phyloP scores from a whole-genome alignment of 2,797 vertebrate species.

The Paratrypauchen microcephalus region DNA sequence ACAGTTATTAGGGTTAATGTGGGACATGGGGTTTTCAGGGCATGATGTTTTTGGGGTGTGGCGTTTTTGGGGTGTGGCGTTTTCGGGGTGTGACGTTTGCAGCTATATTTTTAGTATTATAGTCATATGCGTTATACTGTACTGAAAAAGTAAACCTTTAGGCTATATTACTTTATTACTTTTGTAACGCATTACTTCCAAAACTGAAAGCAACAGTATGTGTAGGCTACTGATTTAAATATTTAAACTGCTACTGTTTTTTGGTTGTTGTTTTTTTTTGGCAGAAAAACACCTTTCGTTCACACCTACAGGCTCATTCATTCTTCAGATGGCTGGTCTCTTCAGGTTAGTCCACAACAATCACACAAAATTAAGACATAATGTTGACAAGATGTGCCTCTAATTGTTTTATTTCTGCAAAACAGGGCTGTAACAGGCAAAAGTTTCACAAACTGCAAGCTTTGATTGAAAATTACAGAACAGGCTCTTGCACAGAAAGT shows the following conservation, averaged over 20 bases:
- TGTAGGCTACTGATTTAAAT: not conserved
- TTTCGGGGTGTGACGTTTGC: too few relatives aligned
- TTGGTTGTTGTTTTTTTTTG: not conserved
- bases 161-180: too few relatives aligned
- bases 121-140: too few relatives aligned
- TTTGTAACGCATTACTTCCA: too few relatives aligned
- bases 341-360: slow-evolving; percentile 47
- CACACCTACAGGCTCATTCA: slow-evolving; percentile 61
- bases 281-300: slow-evolving; percentile 66
- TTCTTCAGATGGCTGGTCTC: slow-evolving; percentile 51
- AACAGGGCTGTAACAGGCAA: slow-evolving; percentile 15
- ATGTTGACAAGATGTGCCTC: not conserved
- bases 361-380: not conserved
- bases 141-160: too few relatives aligned
- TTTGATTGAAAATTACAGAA: slow-evolving; percentile 54
- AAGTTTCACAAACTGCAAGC: slow-evolving; percentile 52
- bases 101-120: too few relatives aligned
- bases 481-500: not conserved
- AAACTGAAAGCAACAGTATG: not conserved
- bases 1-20: too few relatives aligned
- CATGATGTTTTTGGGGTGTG: too few relatives aligned
- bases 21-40: too few relatives aligned
- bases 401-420: slow-evolving; percentile 10
- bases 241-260: not conserved
- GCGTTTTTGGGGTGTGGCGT: too few relatives aligned